Evolutionary conservation across 2,888 invertebrate species (phyloP).

Genomic region (Acanthococcus lagerstroemiae): DNA sequence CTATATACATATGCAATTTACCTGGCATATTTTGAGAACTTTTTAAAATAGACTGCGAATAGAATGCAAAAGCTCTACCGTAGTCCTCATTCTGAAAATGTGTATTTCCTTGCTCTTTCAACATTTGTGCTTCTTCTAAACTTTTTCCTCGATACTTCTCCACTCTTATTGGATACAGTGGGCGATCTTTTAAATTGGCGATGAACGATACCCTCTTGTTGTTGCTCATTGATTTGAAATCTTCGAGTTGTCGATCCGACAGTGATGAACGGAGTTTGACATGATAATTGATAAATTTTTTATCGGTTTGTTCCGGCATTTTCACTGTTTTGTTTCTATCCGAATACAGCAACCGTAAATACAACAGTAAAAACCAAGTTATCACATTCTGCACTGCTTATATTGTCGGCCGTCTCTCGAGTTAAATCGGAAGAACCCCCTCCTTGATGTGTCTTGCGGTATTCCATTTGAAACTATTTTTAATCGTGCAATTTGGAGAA

Average conservation of each 20-base stretch:
- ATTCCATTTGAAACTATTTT: too few relatives aligned
- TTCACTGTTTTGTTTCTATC: too few relatives aligned
- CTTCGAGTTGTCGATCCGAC: background rate
- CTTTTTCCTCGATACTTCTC: conserved; percentile 1
- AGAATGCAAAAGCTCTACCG: conserved; percentile 2
- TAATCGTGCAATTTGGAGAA: too few relatives aligned
- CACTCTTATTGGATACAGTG: conserved; percentile 4
- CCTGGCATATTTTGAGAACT: conserved; percentile 8
- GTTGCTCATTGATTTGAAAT: conserved; percentile 7
- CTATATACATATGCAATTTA: background rate
- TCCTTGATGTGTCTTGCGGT: too few relatives aligned
- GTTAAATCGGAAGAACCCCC: too few relatives aligned
- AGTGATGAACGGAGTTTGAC: conserved; percentile 1
- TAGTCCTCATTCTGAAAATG: conserved; percentile 17
- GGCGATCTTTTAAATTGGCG: conserved; percentile 1
- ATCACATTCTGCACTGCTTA: too few relatives aligned
- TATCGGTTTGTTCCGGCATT: too few relatives aligned
- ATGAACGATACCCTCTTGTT: conserved; percentile 8
- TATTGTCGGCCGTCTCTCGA: too few relatives aligned
- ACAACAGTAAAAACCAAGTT: too few relatives aligned
- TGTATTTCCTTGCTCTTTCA: conserved; percentile 17
- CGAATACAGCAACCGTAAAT: too few relatives aligned
- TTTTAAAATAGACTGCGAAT: conserved; percentile 22
- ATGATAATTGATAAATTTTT: conserved; percentile 14
- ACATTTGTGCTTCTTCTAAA: conserved; percentile 2